phyloP scores from a whole-genome alignment of 2,113 vertebrate species.

The Motacilla alba region DNA sequence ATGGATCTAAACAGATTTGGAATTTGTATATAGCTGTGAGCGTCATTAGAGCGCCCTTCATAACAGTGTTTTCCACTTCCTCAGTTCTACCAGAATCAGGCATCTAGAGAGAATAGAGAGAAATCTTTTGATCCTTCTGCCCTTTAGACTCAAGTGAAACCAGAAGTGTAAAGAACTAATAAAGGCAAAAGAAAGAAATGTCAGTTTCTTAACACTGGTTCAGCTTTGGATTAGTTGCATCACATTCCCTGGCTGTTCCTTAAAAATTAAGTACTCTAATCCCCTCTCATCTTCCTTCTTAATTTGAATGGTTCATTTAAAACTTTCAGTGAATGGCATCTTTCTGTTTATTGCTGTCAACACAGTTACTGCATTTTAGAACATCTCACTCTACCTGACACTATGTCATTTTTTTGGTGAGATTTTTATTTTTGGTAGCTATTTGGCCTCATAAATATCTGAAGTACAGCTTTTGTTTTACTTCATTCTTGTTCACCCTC shows the following conservation, averaged over 20 bases:
- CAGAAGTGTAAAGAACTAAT: not conserved
- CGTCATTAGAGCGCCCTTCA: not conserved
- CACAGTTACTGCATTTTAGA: not conserved
- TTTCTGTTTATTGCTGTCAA: not conserved
- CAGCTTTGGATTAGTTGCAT: not conserved
- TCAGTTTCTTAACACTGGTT: not conserved
- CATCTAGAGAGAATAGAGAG: not conserved
- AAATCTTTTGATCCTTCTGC: not conserved
- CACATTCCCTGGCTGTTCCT: not conserved
- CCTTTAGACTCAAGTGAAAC: not conserved
- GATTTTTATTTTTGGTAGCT: not conserved
- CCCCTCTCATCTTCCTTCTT: not conserved
- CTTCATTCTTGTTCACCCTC: not conserved
- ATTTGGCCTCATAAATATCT: not conserved
- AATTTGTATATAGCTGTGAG: accelerated
- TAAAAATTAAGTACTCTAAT: not conserved
- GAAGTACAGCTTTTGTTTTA: not conserved
- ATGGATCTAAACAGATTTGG: not conserved
- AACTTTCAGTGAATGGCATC: not conserved
- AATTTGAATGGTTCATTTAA: not conserved
- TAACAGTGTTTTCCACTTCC: not conserved
- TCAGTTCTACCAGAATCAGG: not conserved
- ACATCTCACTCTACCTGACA: not conserved
- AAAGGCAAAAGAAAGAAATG: not conserved
- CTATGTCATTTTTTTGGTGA: not conserved